Evolutionary conservation across 2,888 invertebrate species (phyloP), one percentile per base, ranked within the genome.

Genomic region (Drosophila sordidula): DNA sequence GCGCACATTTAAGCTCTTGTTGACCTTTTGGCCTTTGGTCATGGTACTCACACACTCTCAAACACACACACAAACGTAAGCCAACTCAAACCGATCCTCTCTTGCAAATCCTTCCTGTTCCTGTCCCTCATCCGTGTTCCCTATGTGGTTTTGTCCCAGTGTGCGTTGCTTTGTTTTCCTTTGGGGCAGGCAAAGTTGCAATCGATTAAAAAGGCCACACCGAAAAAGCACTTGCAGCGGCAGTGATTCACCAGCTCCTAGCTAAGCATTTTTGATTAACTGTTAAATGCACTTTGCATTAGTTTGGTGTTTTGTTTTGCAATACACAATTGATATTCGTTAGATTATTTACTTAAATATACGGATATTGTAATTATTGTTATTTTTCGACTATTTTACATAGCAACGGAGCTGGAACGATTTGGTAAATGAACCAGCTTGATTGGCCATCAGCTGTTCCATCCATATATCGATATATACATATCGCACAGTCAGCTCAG

Each of bases 191-290:
- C 41, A 47, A 55, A 50, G 47, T 22, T 51, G 45, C 65, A 58
- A 74, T 74, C 74, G 75, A 74, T 75, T 75, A 38, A 56, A 46
- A 73, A 64, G 65, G 70, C 75, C 65, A 74, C 70, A 70, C 70
- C 26, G 47, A 50, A 66, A 42, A 11, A 39, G 52, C 59, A 57
- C 41, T 75, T 59, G 59, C 70, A 42, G 41, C 38, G 66, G 75
- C 76, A 75, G 74, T 75, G 71, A 66, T 54, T 61, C 54, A 75
- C 51, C 50, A 25, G 38, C 51, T 70, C 49, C 52, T 74, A 74
- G 70, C 59, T 75, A 54, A 61, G 52, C 45, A 57, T 75, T 47
- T 42, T 46, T 61, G 16, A 6, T 36, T 29, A 12, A 47, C n/a
- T 63, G 32, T 56, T 49, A 54, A 70, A 49, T 29, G 59, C 75